A percentile compares a stretch with the other conserved stretches of the same genome.
These are phyloP conservation scores for Seriola aureovittata DNA, from an alignment of 2,113 vertebrate species.

Conservation along the genomic window DNA sequence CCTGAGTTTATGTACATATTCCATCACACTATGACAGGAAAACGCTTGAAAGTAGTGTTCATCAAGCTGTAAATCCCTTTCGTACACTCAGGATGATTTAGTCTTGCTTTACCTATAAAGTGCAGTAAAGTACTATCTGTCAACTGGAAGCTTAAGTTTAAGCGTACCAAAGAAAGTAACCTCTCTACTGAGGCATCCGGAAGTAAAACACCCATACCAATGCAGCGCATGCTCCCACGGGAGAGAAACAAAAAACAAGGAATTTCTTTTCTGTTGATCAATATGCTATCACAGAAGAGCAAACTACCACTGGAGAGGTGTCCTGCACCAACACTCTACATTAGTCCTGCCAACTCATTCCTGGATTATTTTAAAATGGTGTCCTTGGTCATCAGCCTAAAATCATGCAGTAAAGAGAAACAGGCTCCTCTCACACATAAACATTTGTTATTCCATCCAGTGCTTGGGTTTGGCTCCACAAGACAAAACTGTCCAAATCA, in stretches of 20 bases:
- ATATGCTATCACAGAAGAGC: slow-evolving; percentile 6
- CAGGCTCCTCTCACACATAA: slow-evolving; percentile 38
- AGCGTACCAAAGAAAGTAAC: neutral
- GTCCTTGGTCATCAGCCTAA: slow-evolving; percentile 39
- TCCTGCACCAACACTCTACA: neutral
- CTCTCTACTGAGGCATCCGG: neutral
- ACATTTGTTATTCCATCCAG: slow-evolving; percentile 45
- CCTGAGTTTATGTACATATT: too few relatives aligned
- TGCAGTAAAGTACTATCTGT: neutral
- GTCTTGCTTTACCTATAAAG: neutral
- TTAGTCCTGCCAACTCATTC: slow-evolving; percentile 22
- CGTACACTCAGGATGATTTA: neutral
- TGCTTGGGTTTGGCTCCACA: slow-evolving; percentile 47
- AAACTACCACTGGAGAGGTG: neutral
- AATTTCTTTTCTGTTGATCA: neutral
- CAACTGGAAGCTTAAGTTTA: neutral
- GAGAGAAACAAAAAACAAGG: neutral
- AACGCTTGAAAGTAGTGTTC: neutral
- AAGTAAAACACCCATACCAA: neutral
- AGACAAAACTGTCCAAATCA: slow-evolving; percentile 47
- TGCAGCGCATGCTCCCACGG: neutral
- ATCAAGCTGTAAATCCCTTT: neutral
- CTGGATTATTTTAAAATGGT: slow-evolving; percentile 37
- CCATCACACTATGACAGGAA: too few relatives aligned
- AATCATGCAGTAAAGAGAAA: slow-evolving; percentile 41